Evolutionary conservation across 2,888 invertebrate species (phyloP).

Genomic region (Rapana venosa): DNA sequence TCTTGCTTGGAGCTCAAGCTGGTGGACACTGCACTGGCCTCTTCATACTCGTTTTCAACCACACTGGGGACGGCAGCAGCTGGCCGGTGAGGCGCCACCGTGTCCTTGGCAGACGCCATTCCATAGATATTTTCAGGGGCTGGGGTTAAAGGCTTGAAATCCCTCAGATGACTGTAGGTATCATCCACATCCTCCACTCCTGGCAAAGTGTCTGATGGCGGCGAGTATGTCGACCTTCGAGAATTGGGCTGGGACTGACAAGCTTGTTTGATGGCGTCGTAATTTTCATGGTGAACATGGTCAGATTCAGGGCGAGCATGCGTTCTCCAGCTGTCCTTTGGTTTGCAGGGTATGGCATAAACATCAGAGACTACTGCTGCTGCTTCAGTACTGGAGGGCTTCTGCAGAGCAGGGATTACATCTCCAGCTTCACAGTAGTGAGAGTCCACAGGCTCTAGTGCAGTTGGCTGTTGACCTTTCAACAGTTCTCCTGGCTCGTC

Average conservation of each 20-base stretch:
- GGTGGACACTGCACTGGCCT: background rate
- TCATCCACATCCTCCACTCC: constrained; percentile 26
- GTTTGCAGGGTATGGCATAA: constrained; percentile 51
- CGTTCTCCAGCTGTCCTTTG: constrained; percentile 55
- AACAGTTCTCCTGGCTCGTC: constrained; percentile 42
- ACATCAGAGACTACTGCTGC: constrained; percentile 12
- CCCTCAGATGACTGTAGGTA: constrained; percentile 40
- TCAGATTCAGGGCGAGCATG: constrained; percentile 50
- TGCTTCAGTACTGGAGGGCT: background rate
- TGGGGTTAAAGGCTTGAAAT: background rate
- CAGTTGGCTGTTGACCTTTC: background rate
- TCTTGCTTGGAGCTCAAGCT: background rate
- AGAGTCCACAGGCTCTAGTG: background rate
- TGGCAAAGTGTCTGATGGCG: background rate
- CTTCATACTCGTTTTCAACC: constrained; percentile 24
- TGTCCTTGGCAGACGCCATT: constrained; percentile 40
- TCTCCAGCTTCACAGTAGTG: background rate
- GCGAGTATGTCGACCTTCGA: background rate
- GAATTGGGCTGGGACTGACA: background rate
- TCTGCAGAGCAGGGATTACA: background rate
- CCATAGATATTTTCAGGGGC: constrained; percentile 47
- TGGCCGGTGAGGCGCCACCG: background rate
- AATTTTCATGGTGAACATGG: constrained; percentile 54
- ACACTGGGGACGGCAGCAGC: background rate
- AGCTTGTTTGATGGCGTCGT: constrained; percentile 40